A percentile compares a stretch with the other conserved stretches of the same genome.
Evolutionary conservation across 1,140 invertebrate species (phyloP).

Genomic region (Sipha flava): DNA sequence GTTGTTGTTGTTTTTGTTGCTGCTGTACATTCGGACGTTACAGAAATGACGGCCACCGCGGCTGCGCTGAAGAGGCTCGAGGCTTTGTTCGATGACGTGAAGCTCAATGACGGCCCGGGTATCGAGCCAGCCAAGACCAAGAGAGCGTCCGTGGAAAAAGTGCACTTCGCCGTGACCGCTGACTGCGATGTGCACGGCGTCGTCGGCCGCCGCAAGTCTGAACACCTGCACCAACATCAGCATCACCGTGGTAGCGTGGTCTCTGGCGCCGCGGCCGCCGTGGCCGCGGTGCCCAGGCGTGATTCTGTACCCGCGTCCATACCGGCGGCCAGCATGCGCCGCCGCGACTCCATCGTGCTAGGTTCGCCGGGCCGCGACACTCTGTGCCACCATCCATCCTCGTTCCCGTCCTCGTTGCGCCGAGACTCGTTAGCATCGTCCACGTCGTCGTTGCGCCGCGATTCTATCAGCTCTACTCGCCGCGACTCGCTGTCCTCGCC

Average conservation of each 20-base stretch:
- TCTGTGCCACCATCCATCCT: conserved; percentile 50
- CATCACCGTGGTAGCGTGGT: conserved; percentile 40
- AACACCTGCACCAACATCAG: conserved; percentile 42
- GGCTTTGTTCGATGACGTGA: conserved; percentile 58
- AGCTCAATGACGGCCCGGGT: conserved; percentile 42
- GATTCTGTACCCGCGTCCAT: conserved; percentile 44
- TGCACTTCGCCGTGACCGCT: conserved; percentile 37
- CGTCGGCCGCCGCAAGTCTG: conserved; percentile 50
- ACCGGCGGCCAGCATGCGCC: conserved; percentile 36
- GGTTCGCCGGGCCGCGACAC: conserved; percentile 33
- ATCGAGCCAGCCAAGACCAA: conserved; percentile 24
- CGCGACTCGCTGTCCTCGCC: not conserved
- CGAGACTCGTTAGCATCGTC: conserved; percentile 39
- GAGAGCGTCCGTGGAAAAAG: conserved; percentile 32
- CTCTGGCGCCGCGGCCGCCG: conserved; percentile 31
- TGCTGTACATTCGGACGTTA: too few relatives aligned
- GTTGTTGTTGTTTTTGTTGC: not conserved
- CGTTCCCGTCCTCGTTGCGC: conserved; percentile 56
- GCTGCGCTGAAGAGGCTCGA: conserved; percentile 60
- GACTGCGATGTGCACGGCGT: conserved; percentile 57
- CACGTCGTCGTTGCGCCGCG: conserved; percentile 9
- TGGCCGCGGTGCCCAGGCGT: conserved; percentile 40
- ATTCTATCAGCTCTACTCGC: not conserved
- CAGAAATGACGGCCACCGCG: conserved; percentile 41
- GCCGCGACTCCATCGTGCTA: conserved; percentile 45